phyloP scores from a whole-genome alignment of 2,113 vertebrate genomes.

The Laticauda laticaudata region DNA sequence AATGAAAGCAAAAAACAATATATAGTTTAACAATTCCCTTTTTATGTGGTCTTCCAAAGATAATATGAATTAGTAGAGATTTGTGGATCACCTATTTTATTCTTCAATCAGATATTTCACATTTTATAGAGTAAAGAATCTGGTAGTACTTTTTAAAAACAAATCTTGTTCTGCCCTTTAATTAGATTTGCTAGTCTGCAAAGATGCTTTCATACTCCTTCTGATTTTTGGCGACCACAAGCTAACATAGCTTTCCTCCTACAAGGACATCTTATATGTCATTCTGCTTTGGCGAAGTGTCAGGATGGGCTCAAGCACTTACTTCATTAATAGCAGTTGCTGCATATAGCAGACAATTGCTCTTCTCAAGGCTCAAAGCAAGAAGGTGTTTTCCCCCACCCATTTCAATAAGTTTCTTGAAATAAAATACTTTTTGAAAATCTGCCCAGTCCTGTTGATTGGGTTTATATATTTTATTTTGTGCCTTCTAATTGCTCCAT shows the following conservation, averaged over 20 bases:
- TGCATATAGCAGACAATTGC: not conserved
- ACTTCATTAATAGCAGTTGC: not conserved
- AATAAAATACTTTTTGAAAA: not conserved
- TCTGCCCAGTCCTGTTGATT: not conserved
- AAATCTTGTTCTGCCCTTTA: not conserved
- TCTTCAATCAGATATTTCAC: not conserved
- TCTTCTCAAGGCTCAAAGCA: not conserved
- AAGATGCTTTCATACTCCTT: not conserved
- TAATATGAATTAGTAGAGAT: not conserved
- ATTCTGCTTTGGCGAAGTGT: not conserved
- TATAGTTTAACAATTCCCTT: not conserved
- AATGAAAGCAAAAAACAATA: not conserved
- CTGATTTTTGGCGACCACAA: not conserved
- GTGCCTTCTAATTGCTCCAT: not conserved
- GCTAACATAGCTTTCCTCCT: not conserved
- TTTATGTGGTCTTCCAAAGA: not conserved
- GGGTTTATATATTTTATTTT: not conserved
- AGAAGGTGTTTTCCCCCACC: not conserved
- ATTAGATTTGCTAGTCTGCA: not conserved
- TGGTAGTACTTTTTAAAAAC: not conserved
- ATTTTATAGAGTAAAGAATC: not conserved
- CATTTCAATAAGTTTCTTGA: not conserved
- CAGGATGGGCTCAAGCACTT: not conserved
- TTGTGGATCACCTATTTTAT: not conserved
- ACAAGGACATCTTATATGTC: not conserved